Evolutionary conservation across 2,888 invertebrate species (phyloP), one percentile per base, ranked within the genome.

Genomic region (Amphipoea lucens): DNA sequence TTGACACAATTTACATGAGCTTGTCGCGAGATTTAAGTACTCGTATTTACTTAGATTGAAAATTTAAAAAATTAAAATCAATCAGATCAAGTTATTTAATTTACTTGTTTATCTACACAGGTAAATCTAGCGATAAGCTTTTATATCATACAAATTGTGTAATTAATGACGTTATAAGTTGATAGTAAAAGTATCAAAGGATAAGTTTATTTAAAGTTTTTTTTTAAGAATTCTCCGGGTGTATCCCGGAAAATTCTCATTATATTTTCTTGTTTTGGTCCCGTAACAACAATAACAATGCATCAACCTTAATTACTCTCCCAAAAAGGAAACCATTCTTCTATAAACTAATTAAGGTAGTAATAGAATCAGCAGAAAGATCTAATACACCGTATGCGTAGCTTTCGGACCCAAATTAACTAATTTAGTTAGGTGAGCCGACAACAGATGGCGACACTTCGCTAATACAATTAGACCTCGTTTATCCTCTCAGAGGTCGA

Each of bases 401-500:
- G 54, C 63, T 67, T 76, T 87, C 48, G 80, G 69, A 42, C 73
- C 45, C 51, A 69, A 87, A 85, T 84, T 65, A 74, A 65, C 65
- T 81, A 85, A 86, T 87, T 78, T 76, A 65, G 85, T 87, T 85
- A 87, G 76, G 81, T 74, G 76, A 51, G 54, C 51, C 63, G 73
- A 45, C 60, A 29, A 63, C 74, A 85, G 85, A 85, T 80, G 85
- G 76, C 74, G 14, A 62, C 72, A 40, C 66, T 12, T 71, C 2
- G 60, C 40, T 80, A 87, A 87, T 77, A 77, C 69, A 87, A 85
- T 87, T 76, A 86, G 51, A 4, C 80, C 62, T 51, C 45, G 63
- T 54, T 48, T 74, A 45, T 66, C 69, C 67, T 74, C 51, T 60
- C 57, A 70, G 70, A 82, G 87, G 82, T 78, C 83, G 71, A 66